Evolutionary conservation across 2,113 vertebrate species (phyloP).

Genomic region (Pheucticus melanocephalus): DNA sequence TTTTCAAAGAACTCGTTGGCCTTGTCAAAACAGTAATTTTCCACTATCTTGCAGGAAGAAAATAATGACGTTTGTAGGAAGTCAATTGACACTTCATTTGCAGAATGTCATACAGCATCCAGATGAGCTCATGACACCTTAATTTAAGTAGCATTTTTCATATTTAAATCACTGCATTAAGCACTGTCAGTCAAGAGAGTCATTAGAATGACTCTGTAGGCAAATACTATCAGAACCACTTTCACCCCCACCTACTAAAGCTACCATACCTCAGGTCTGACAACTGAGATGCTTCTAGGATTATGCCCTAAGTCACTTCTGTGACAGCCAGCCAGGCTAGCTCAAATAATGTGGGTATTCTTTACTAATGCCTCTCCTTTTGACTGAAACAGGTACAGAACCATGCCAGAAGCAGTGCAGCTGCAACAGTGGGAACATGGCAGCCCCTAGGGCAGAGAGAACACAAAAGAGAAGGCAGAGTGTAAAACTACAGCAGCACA

Average conservation of each 20-base stretch:
- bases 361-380: not conserved
- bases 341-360: not conserved
- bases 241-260: not conserved
- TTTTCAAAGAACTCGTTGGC: not conserved
- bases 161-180: slow-evolving; percentile 13
- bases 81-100: slow-evolving; percentile 12
- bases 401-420: not conserved
- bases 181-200: not conserved
- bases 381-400: not conserved
- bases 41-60: slow-evolving; percentile 2
- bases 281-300: not conserved
- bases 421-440: not conserved
- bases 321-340: not conserved
- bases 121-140: slow-evolving; percentile 2
- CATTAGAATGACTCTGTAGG: not conserved
- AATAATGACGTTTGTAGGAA: slow-evolving; percentile 12
- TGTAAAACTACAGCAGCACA: not conserved
- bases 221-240: not conserved
- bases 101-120: not conserved
- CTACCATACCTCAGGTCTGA: not conserved
- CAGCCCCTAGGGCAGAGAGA: not conserved
- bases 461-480: not conserved
- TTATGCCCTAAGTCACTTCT: not conserved
- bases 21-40: slow-evolving; percentile 56
- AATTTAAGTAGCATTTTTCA: slow-evolving; percentile 7